Conservation (phyloP, 2,113 vertebrate genomes). For the Limnothrissa miodon region DNA sequence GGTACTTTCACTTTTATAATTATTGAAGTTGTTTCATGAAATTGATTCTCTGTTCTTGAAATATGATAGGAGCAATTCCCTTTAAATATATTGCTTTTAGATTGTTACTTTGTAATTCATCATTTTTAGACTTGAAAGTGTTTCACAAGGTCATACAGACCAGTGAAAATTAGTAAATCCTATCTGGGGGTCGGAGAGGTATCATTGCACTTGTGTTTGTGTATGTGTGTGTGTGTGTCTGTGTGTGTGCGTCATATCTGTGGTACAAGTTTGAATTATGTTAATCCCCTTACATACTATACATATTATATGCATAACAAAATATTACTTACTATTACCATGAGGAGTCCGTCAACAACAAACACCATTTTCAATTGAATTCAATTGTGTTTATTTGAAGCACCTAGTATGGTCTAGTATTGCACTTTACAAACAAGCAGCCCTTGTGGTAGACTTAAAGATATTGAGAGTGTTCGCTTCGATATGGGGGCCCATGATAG, state of each 20-base stretch:
- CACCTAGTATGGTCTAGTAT: no score
- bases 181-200: not conserved
- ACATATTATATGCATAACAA: no score
- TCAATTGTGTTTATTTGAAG: no score
- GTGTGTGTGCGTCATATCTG: not conserved
- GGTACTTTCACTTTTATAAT: not conserved
- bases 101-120: not conserved
- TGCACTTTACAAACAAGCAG: no score
- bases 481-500: no score
- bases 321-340: no score
- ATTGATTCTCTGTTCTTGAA: not conserved
- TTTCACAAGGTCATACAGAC: not conserved
- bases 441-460: no score
- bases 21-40: slow-evolving; percentile 16
- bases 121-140: not conserved
- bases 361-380: no score
- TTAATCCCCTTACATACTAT: no score
- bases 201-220: not conserved
- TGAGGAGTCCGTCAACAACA: no score
- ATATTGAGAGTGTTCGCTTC: no score
- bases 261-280: no score
- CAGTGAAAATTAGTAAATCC: not conserved
- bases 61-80: not conserved
- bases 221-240: slow-evolving; percentile 1
- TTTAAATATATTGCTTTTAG: not conserved